Conservation (phyloP, 2,888 invertebrate genomes). For the Synanthedon formicaeformis region DNA sequence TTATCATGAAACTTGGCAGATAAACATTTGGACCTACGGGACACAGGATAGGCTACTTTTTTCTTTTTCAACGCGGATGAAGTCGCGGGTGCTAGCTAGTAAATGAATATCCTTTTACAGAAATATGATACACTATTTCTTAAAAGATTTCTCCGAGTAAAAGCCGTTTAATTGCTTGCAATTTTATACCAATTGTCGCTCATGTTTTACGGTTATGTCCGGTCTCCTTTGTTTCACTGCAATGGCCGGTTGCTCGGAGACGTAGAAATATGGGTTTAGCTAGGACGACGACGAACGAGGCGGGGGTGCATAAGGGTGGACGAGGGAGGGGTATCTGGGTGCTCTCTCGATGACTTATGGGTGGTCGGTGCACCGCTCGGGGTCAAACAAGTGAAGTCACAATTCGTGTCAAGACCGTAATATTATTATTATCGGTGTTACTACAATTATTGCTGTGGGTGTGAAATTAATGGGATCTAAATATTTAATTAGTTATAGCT, state of each 20-base stretch:
- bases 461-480: neutral
- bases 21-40: no score
- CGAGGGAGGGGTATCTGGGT: conserved; percentile 1
- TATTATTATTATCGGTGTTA: neutral
- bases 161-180: neutral
- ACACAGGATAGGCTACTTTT: no score
- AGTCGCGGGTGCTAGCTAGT: no score
- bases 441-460: neutral
- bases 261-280: conserved; percentile 36
- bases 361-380: conserved; percentile 7
- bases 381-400: neutral
- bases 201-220: conserved; percentile 22
- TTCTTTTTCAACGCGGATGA: no score
- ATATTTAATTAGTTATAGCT: no score
- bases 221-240: conserved; percentile 23
- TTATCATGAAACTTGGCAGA: no score
- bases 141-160: no score
- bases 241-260: conserved; percentile 14
- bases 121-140: no score
- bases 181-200: neutral
- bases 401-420: neutral
- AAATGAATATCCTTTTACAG: no score
- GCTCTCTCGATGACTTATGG: conserved; percentile 30
- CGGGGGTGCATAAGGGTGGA: conserved; percentile 4
- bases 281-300: conserved; percentile 8